phyloP scores from a whole-genome alignment of 2,888 invertebrate genomes.

The Ferdinandea cuprea region DNA sequence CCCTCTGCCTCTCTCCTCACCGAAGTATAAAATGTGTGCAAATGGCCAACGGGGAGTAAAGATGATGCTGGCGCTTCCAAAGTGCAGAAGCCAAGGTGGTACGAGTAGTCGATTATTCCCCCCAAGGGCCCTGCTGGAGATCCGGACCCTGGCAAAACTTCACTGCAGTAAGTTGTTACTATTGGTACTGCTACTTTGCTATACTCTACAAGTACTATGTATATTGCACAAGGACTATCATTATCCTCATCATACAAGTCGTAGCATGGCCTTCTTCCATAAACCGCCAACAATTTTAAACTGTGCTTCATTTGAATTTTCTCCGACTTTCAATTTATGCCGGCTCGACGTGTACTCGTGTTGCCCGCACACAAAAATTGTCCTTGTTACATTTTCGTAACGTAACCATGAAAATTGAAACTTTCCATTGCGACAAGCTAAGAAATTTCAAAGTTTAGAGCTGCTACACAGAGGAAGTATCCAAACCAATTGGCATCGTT shows the following conservation, averaged over 20 bases:
- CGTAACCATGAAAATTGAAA: conserved; percentile 56
- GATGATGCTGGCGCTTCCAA: conserved; percentile 11
- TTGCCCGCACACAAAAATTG: conserved; percentile 13
- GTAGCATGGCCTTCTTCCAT: conserved; percentile 6
- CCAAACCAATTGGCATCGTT: conserved; percentile 71
- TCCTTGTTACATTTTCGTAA: conserved; percentile 23
- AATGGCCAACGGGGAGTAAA: conserved; percentile 16
- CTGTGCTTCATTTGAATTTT: conserved; percentile 59
- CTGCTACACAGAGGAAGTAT: conserved; percentile 5
- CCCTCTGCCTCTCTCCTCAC: background rate
- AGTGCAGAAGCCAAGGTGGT: conserved; percentile 27
- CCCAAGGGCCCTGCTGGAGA: background rate
- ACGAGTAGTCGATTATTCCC: conserved; percentile 46
- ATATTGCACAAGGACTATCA: conserved; percentile 37
- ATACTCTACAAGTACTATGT: background rate
- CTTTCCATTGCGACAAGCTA: conserved; percentile 29
- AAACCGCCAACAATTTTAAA: conserved; percentile 49
- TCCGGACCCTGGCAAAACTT: conserved; percentile 35
- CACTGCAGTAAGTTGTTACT: conserved; percentile 44
- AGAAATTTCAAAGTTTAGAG: conserved; percentile 12
- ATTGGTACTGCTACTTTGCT: conserved; percentile 21
- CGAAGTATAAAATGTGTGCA: conserved; percentile 7
- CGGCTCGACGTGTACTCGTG: conserved; percentile 49
- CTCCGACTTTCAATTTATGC: conserved; percentile 51
- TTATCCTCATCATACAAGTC: conserved; percentile 34